These are phyloP conservation scores for Thelohanellus kitauei DNA, from an alignment of 30 jellyfish, hydroid and myxozoan species.

Conservation along the genomic window DNA sequence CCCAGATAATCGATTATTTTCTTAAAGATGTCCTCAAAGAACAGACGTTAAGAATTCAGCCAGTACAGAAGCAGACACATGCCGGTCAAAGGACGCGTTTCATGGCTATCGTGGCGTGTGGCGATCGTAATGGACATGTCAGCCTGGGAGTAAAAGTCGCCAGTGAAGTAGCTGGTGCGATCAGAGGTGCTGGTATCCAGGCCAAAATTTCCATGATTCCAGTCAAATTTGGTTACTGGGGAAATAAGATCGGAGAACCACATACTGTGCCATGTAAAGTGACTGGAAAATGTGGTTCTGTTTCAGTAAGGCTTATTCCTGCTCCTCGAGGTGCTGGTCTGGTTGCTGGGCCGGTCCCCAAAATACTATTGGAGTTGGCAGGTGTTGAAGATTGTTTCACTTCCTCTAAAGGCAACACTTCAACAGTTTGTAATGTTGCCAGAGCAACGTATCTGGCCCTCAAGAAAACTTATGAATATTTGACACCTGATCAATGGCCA, in stretches of 20 bases:
- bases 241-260: conserved; percentile 76
- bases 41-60: conserved; percentile 61
- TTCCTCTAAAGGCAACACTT: conserved; percentile 65
- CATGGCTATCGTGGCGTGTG: conserved; percentile 89
- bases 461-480: conserved; percentile 39
- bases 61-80: conserved; percentile 89
- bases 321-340: conserved; percentile 98
- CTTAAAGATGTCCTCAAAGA: conserved; percentile 39
- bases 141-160: conserved; percentile 84
- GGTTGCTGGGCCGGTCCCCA: conserved; percentile 90
- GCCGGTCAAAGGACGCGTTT: conserved; percentile 95
- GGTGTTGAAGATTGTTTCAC: conserved; percentile 90
- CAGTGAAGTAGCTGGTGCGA: conserved; percentile 86
- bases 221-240: conserved; percentile 87
- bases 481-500: conserved; percentile 92
- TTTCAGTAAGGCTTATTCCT: conserved; percentile 68
- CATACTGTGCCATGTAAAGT: conserved; percentile 96
- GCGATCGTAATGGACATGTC: conserved; percentile 81
- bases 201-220: conserved; percentile 78
- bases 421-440: conserved; percentile 77
- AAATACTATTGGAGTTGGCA: conserved; percentile 74
- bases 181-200: conserved; percentile 66
- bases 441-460: conserved; percentile 75
- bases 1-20: conserved; percentile 50
- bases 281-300: conserved; percentile 94